Evolutionary conservation across 2,113 vertebrate species (phyloP), one percentile per base, ranked within the genome.

Genomic region (Morone saxatilis): DNA sequence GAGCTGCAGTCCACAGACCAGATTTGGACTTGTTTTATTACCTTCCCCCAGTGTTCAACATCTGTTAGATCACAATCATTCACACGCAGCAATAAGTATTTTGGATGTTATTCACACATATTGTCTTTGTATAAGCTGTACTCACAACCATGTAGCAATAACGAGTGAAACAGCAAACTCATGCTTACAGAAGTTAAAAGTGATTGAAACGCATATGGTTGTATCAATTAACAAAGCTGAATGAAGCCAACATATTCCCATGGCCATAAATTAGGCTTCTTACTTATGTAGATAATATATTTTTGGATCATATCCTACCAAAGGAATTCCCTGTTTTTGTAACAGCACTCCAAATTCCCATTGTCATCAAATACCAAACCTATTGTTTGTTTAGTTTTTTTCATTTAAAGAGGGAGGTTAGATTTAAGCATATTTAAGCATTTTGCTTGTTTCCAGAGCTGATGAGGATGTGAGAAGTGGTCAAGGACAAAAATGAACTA

Each of bases 11-110:
- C 57, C 81, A 51, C 69, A 76, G 48, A 84, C 88, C 84, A 90
- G 74, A 93, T 91, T 92, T 87, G 75, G 83, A 78, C 80, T 92
- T 93, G 91, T 91, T 93, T 92, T 93, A 91, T 86, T 86, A 86
- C 78, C 78, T 88, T 90, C 80, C 22, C 65, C 48, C 47, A 57
- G 50, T 83, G 87, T 89, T 91, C 75, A 84, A 91, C 93, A 93
- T 90, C 90, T 92, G 91, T 89, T 89, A 68, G 90, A 90, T 85
- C 72, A 43, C 85, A 83, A 83, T 90, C 81, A 62, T 71, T 92
- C 85, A 87, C 88, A 91, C 43, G 59, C 82, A 86, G 43, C 84
- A 81, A 76, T 89, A 91, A 90, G 85, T 88, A 71, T 53, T 83
- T 78, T 61, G 68, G 66, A 73, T 80, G 70, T 65, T 87, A 87